A percentile compares a stretch with the other conserved stretches of the same genome.
Evolutionary conservation across 2,797 vertebrate species (phyloP).

Genomic region (Cossypha niveicapilla): DNA sequence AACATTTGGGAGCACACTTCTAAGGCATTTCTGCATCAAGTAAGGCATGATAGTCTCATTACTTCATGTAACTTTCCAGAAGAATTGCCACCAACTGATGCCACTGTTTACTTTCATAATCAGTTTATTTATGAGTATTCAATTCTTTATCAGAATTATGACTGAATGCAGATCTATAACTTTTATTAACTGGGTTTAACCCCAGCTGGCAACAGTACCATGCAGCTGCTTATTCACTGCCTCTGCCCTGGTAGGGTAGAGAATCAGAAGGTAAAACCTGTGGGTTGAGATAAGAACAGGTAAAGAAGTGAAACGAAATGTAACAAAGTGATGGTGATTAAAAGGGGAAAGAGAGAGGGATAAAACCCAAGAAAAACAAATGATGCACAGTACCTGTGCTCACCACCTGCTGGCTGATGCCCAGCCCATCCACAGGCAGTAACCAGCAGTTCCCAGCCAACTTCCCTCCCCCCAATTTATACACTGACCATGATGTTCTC

Average conservation of each 20-base stretch:
- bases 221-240: neutral
- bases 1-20: neutral
- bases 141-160: neutral
- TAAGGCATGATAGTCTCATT: neutral
- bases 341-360: neutral
- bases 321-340: neutral
- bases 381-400: neutral
- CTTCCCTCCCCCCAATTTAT: accelerated
- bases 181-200: neutral
- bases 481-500: accelerated
- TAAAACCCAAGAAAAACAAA: neutral
- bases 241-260: neutral
- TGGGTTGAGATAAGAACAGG: neutral
- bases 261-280: neutral
- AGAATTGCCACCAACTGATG: neutral
- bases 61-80: neutral
- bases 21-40: neutral
- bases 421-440: neutral
- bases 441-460: neutral
- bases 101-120: neutral
- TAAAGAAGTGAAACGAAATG: neutral
- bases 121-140: neutral
- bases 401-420: neutral
- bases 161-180: neutral
- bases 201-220: neutral